Base-by-base conservation (phyloP, 2,888 invertebrate species). In the Morpho helenor region DNA sequence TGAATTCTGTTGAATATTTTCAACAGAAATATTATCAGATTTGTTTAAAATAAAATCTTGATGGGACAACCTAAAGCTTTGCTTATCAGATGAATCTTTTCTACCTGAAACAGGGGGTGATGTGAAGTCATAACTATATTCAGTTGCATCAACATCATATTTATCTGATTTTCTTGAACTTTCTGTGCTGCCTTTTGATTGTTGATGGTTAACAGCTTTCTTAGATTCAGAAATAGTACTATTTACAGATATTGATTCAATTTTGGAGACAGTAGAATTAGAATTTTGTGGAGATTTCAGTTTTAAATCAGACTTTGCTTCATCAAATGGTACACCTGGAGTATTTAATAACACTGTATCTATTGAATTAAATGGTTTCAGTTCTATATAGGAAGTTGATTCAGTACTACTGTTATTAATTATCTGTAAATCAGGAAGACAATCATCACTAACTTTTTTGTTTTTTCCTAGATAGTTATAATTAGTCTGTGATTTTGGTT, bases 81-180 rank as follows among this genome's bases (percentile, higher is more conserved):
- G 70, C 31, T 73, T 70, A 53, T 65, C 60, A 40, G 60, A 62
- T 31, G 70, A 70, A 62, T 74, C 76, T 44, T 76, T 71, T 23
- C 49, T 52, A 41, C 66, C 74, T 73, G 43, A 80, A 76, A 52
- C 65, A 63, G 45, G 71, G 53, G 85, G 81, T 52, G 78, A 71
- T 59, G 82, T 78, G 62, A 90, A 90, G 64, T 89, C 88, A 63
- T 80, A 80, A 65, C 84, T 89, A 57, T 87, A 87, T 31, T 88
- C 88, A 51, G 74, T 76, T 49, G 77, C 73, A 49, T 84, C 82
- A 10, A 63, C 74, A 57, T 83, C 84, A 51, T 80, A 77, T 59
- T 82, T 83, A 9, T 57, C 67, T 7, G 73, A 73, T 50, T 70
- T 62, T 49, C 71, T 68, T 49, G 68, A 52, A 59, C 70, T 74